These are phyloP conservation scores for Crax fasciolata DNA, from an alignment of 2,797 vertebrate genomes.

Conservation along the genomic window DNA sequence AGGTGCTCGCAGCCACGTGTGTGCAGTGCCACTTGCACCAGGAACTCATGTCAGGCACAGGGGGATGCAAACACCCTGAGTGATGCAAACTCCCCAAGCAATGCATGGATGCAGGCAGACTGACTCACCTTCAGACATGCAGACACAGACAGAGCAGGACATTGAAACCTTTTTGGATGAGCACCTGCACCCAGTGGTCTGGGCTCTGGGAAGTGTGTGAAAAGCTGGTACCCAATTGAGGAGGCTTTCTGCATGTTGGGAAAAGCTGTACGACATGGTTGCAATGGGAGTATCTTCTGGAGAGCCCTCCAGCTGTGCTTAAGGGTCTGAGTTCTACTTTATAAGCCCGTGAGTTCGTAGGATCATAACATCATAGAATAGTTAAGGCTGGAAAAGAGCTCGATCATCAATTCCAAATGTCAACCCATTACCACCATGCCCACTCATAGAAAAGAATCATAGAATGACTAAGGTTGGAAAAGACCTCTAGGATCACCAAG, in stretches of 20 bases:
- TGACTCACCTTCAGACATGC: no score
- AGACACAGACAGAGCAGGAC: neutral
- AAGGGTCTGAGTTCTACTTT: neutral
- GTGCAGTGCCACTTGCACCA: neutral
- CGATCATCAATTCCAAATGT: no score
- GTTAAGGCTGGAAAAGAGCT: no score
- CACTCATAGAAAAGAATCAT: no score
- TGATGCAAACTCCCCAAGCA: neutral
- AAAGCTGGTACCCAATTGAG: neutral
- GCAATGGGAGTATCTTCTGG: neutral
- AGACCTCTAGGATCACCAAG: neutral
- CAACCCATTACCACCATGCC: no score
- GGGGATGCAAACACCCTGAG: neutral
- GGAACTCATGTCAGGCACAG: accelerated
- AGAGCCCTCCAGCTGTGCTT: neutral
- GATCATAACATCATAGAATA: no score
- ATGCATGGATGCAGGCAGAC: neutral
- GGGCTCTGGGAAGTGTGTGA: neutral
- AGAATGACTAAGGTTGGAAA: neutral
- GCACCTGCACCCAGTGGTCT: accelerated
- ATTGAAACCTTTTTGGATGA: neutral
- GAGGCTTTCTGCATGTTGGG: neutral
- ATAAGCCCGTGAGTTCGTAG: neutral
- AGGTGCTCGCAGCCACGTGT: accelerated
- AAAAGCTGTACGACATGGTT: neutral